phyloP scores from a whole-genome alignment of 1,140 invertebrate species.

The Drosophila trapezifrons region DNA sequence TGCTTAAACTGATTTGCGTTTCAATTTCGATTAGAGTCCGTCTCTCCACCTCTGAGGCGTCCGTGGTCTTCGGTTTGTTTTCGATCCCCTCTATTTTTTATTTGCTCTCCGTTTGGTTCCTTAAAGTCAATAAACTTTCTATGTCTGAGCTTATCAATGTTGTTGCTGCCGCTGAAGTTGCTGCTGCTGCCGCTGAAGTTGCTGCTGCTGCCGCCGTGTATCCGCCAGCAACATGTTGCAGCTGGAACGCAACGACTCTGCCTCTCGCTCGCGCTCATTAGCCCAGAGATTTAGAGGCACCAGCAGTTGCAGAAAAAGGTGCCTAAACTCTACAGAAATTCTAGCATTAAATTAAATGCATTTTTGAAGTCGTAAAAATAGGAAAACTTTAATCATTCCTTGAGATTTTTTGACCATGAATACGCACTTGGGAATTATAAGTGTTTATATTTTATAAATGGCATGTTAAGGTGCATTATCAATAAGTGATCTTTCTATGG shows the following conservation, averaged over 20 bases:
- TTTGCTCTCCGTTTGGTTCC: slow-evolving; percentile 11
- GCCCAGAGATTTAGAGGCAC: slow-evolving; percentile 62
- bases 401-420: too few relatives aligned
- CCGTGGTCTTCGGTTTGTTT: slow-evolving; percentile 3
- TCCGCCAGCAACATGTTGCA: slow-evolving; percentile 41
- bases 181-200: slow-evolving; percentile 11
- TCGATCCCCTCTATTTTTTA: slow-evolving; percentile 15
- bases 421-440: neutral
- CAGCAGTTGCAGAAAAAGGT: neutral
- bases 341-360: too few relatives aligned
- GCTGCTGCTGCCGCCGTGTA: slow-evolving; percentile 9
- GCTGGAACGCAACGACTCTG: slow-evolving; percentile 20
- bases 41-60: too few relatives aligned
- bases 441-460: too few relatives aligned
- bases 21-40: slow-evolving; percentile 32
- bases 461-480: too few relatives aligned
- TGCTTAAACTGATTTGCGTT: slow-evolving; percentile 17
- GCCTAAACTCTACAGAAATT: too few relatives aligned
- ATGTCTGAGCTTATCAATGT: slow-evolving; percentile 63
- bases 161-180: slow-evolving; percentile 29
- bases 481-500: too few relatives aligned
- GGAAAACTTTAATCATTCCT: too few relatives aligned
- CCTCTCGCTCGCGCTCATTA: slow-evolving; percentile 58
- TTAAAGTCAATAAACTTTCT: slow-evolving; percentile 71
- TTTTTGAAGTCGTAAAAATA: too few relatives aligned